phyloP scores from a whole-genome alignment of 1,140 invertebrate species.

The Armadillidium nasatum region DNA sequence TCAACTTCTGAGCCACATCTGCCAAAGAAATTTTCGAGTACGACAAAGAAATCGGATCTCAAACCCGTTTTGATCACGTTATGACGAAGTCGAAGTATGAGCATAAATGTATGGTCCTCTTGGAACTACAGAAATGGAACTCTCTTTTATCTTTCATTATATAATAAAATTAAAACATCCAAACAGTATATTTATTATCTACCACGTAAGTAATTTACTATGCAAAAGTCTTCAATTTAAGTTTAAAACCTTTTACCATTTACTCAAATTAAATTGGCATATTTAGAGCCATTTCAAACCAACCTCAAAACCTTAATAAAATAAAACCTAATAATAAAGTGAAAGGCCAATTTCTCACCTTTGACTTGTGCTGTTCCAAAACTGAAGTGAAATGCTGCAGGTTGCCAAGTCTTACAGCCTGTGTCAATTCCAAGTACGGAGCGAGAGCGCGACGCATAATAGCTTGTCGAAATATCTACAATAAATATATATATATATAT shows the following conservation, averaged over 20 bases:
- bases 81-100: conserved; percentile 89
- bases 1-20: conserved; percentile 90
- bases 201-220: too few relatives aligned
- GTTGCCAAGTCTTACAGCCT: conserved; percentile 87
- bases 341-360: conserved; percentile 60
- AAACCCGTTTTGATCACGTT: conserved; percentile 99
- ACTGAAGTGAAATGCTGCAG: conserved; percentile 90
- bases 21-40: conserved; percentile 93
- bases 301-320: too few relatives aligned
- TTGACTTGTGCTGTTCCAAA: conserved; percentile 78
- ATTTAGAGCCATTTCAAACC: conserved; percentile 52
- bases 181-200: too few relatives aligned
- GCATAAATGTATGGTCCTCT: conserved; percentile 84
- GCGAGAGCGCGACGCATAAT: conserved; percentile 77
- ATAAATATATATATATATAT: neutral
- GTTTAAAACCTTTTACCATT: too few relatives aligned
- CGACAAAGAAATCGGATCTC: conserved; percentile 89
- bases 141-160: neutral
- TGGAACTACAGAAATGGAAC: conserved; percentile 43
- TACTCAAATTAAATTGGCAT: too few relatives aligned
- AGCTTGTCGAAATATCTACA: conserved; percentile 77
- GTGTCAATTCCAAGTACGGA: conserved; percentile 95
- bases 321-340: neutral
- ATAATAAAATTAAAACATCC: too few relatives aligned
- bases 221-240: too few relatives aligned